Percentiles rank a stretch among this genome's conserved stretches.
These are phyloP conservation scores for Myotis daubentonii DNA, from an alignment of 2,797 vertebrate species.

Conservation along the genomic window DNA sequence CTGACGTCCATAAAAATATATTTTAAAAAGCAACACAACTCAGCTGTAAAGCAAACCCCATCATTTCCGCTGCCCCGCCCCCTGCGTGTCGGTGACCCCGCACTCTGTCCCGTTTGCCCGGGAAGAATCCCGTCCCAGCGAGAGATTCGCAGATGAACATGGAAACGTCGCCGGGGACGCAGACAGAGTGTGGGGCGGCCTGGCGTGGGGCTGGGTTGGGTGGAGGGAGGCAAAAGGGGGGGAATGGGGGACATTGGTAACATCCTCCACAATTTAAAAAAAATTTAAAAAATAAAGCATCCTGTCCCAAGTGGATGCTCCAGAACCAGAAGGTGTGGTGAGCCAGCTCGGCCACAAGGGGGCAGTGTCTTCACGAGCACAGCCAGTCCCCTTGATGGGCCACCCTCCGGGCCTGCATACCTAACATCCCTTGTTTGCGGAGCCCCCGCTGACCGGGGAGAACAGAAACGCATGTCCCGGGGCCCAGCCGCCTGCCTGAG, in stretches of 20 bases:
- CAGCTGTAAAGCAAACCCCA: background rate
- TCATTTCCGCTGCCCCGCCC: fast-evolving
- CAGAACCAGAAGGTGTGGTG: background rate
- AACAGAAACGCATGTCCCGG: slow-evolving; percentile 48
- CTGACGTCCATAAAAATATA: no score
- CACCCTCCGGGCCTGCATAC: background rate
- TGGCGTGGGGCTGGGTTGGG: no score
- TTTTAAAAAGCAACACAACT: no score
- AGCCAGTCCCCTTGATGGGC: background rate
- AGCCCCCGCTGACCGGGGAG: slow-evolving; percentile 61
- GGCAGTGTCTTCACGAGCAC: slow-evolving; percentile 75
- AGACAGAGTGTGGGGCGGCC: no score
- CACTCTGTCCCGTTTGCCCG: fast-evolving
- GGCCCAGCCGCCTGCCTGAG: slow-evolving; percentile 51
- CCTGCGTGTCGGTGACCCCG: background rate
- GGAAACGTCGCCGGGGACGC: no score
- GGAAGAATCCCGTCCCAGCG: no score
- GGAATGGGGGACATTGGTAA: no score
- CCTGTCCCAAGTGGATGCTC: fast-evolving
- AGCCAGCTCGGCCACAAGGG: slow-evolving; percentile 71
- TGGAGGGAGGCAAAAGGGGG: no score
- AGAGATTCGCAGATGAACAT: no score
- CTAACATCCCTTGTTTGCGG: slow-evolving; percentile 59
- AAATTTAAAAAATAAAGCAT: no score
- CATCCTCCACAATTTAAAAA: no score